These are phyloP conservation scores for Amphiprion ocellaris DNA, from an alignment of 2,113 vertebrate species.

Conservation along the genomic window DNA sequence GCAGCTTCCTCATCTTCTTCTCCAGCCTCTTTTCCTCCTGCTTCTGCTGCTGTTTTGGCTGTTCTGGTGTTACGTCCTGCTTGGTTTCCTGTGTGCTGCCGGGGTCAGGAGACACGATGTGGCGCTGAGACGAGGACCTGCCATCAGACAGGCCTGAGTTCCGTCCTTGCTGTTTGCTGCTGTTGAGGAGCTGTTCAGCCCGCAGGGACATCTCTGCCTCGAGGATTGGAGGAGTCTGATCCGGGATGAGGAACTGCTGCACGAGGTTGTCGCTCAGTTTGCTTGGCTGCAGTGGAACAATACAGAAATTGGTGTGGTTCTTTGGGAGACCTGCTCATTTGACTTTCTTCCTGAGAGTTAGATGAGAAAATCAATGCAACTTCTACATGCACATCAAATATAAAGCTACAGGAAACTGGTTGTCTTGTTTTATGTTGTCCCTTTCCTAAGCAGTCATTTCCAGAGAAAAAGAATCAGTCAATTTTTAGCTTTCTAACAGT, in stretches of 20 bases:
- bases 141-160: conserved; percentile 37
- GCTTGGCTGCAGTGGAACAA: conserved; percentile 60
- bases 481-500: too few species aligned
- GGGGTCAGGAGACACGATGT: conserved; percentile 8
- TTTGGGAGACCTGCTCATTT: too few species aligned
- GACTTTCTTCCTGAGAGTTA: too few species aligned
- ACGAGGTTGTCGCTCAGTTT: conserved; percentile 82
- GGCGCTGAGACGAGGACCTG: conserved; percentile 34
- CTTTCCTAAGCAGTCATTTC: too few species aligned
- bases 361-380: too few species aligned
- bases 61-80: conserved; percentile 34
- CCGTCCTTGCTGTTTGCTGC: conserved; percentile 46
- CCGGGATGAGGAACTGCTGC: conserved; percentile 84
- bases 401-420: too few species aligned
- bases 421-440: too few species aligned
- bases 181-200: conserved; percentile 63
- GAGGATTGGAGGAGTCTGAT: conserved; percentile 80
- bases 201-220: conserved; percentile 71
- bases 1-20: neutral
- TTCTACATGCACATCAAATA: too few species aligned
- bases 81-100: conserved; percentile 10
- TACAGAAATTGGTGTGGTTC: neutral
- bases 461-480: too few species aligned
- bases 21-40: conserved; percentile 20
- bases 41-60: conserved; percentile 17